Evolutionary conservation across 53 echinoderm and acorn worm species (phyloP).

Genomic region (Holothuria leucospilota): DNA sequence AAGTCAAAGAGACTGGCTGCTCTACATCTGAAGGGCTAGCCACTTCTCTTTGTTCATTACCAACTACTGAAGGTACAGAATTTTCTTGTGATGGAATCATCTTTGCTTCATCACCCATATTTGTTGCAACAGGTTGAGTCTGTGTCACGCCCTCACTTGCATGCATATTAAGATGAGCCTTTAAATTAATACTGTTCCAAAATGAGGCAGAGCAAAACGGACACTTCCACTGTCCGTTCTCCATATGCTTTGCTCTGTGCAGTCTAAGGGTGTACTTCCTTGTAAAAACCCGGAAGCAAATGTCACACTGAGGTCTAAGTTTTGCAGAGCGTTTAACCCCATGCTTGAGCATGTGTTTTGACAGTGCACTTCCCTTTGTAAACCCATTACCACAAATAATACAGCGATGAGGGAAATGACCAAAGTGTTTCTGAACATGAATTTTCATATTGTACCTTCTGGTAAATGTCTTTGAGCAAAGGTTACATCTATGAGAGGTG

Average conservation of each 20-base stretch:
- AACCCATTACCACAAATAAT: slow-evolving; percentile 12
- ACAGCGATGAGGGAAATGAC: slow-evolving; percentile 25
- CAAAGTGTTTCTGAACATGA: slow-evolving; percentile 66
- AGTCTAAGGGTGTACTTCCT: slow-evolving; percentile 67
- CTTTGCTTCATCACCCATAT: too few relatives aligned
- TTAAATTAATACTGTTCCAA: slow-evolving; percentile 50
- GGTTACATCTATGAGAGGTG: slow-evolving; percentile 51
- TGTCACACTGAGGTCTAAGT: slow-evolving; percentile 56
- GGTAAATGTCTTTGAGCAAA: slow-evolving; percentile 78
- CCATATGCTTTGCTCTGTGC: slow-evolving; percentile 51
- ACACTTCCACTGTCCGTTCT: slow-evolving; percentile 32
- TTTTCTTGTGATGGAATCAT: too few relatives aligned
- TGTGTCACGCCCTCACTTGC: neutral
- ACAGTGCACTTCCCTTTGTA: slow-evolving; percentile 15
- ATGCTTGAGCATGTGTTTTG: slow-evolving; percentile 8
- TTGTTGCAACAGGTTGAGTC: too few relatives aligned
- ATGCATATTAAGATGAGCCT: slow-evolving; percentile 47
- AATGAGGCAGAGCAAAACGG: slow-evolving; percentile 48
- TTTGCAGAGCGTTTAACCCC: slow-evolving; percentile 1
- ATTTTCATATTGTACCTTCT: slow-evolving; percentile 76
- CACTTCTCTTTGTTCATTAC: too few relatives aligned
- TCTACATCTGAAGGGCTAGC: too few relatives aligned
- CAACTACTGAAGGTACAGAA: too few relatives aligned
- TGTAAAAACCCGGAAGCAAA: slow-evolving; percentile 73
- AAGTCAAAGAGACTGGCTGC: too few relatives aligned